A percentile compares a stretch with the other conserved stretches of the same genome.
phyloP scores from a whole-genome alignment of 1,140 invertebrate genomes.

The Conus betulinus region DNA sequence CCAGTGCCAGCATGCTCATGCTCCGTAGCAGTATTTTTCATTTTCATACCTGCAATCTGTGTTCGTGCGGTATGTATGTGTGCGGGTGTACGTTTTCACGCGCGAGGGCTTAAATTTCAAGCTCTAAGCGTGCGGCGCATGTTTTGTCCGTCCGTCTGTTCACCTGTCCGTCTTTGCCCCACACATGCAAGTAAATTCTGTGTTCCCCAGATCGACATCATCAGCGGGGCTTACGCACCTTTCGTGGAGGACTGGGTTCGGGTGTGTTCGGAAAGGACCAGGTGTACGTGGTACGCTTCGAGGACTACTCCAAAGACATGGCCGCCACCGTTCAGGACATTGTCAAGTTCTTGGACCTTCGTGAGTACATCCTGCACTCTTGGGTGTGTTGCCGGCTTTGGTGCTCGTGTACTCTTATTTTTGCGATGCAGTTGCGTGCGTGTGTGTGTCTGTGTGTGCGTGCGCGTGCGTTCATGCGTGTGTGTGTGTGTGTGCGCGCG shows the following conservation, averaged over 20 bases:
- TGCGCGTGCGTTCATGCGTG: too few species aligned
- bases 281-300: conserved; percentile 84
- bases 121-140: background rate
- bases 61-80: too few species aligned
- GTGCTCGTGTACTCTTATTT: too few species aligned
- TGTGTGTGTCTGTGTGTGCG: too few species aligned
- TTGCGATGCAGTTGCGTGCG: too few species aligned
- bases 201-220: conserved; percentile 45
- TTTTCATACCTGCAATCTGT: too few species aligned
- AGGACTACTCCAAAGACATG: conserved; percentile 89
- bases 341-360: conserved; percentile 78
- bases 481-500: too few species aligned
- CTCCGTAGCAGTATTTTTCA: too few species aligned
- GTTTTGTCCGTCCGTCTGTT: background rate
- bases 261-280: conserved; percentile 51
- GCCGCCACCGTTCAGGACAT: conserved; percentile 87
- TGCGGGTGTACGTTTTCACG: too few species aligned
- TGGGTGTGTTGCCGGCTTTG: background rate
- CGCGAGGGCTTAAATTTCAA: background rate
- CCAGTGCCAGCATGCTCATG: too few species aligned
- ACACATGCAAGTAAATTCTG: background rate
- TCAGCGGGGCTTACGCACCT: conserved; percentile 46
- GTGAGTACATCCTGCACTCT: conserved; percentile 24
- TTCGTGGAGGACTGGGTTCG: conserved; percentile 50
- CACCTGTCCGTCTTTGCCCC: background rate